phyloP scores from a whole-genome alignment of 2,113 vertebrate species.

The Prietella phreatophila region DNA sequence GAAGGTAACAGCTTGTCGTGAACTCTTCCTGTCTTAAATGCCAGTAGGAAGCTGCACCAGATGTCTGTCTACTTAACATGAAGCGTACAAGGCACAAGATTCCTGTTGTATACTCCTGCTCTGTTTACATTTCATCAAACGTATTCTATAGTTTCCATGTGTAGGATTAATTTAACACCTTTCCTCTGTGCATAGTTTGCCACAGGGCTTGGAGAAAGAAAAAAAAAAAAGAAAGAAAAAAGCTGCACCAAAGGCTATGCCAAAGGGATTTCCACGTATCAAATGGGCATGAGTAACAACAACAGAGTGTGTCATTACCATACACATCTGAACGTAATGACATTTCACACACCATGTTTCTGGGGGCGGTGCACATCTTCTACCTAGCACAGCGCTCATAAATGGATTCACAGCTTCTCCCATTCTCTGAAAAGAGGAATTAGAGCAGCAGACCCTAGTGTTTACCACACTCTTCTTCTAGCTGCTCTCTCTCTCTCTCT shows the following conservation, averaged over 20 bases:
- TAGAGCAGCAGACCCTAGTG: slow-evolving; percentile 58
- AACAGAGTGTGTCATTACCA: slow-evolving; percentile 40
- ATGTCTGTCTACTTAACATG: neutral
- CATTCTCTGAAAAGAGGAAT: slow-evolving; percentile 60
- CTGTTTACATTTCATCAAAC: neutral
- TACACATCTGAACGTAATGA: slow-evolving; percentile 27
- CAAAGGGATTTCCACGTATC: slow-evolving; percentile 36
- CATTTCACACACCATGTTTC: slow-evolving; percentile 48
- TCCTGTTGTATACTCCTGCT: neutral
- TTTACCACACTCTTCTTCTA: slow-evolving; percentile 30
- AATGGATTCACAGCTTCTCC: slow-evolving; percentile 50
- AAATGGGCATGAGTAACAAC: slow-evolving; percentile 17
- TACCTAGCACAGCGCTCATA: slow-evolving; percentile 5
- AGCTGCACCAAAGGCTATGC: slow-evolving; percentile 31
- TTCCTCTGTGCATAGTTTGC: neutral
- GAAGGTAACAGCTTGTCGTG: slow-evolving; percentile 64
- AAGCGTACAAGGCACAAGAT: neutral
- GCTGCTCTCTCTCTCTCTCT: neutral
- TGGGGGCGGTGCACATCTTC: slow-evolving; percentile 39
- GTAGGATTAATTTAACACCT: neutral
- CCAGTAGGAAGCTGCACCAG: neutral
- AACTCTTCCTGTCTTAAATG: slow-evolving; percentile 18
- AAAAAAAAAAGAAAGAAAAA: neutral
- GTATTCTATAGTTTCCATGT: neutral
- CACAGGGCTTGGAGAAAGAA: neutral